A percentile compares a stretch with the other conserved stretches of the same genome.
Conservation (phyloP, 2,113 vertebrate genomes). For the Microcebus griseorufus region DNA sequence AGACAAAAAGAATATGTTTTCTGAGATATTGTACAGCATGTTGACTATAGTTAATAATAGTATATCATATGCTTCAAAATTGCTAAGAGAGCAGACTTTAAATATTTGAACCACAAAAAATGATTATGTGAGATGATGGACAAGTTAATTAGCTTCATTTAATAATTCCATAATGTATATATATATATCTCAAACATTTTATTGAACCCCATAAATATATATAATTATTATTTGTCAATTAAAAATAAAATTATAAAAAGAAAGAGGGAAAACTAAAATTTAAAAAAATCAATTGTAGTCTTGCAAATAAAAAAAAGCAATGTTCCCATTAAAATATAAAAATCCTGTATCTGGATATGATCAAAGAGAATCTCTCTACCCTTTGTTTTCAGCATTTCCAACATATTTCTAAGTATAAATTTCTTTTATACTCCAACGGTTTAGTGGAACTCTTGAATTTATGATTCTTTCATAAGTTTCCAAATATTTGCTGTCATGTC, state of each 20-base stretch:
- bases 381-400: background rate
- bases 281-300: too few species aligned
- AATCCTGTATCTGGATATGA: background rate
- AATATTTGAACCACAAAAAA: background rate
- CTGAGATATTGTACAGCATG: background rate
- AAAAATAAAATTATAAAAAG: background rate
- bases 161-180: background rate
- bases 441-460: background rate
- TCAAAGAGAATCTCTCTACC: background rate
- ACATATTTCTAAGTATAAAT: background rate
- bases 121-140: background rate
- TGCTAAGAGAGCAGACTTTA: background rate
- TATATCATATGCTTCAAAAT: background rate
- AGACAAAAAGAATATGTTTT: background rate
- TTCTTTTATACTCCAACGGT: background rate
- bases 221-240: background rate
- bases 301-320: too few species aligned
- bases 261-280: background rate
- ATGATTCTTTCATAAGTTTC: background rate
- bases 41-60: background rate
- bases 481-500: background rate
- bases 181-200: background rate
- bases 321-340: too few species aligned
- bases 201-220: background rate
- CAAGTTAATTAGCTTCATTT: background rate